phyloP scores from a whole-genome alignment of 2,113 vertebrate species.

The Rhegmatorhina hoffmannsi region DNA sequence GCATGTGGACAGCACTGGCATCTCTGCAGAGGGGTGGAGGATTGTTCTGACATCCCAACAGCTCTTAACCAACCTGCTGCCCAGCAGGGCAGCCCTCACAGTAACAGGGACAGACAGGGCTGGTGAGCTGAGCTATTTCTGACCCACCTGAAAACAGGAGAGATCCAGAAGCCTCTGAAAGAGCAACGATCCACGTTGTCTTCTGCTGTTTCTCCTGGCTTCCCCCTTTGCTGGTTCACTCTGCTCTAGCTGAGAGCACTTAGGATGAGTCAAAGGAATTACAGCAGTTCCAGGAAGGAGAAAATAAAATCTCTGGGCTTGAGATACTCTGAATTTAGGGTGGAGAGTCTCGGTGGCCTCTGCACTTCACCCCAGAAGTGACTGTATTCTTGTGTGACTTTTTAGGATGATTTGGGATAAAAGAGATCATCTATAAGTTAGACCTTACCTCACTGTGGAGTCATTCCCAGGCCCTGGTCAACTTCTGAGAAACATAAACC shows the following conservation, averaged over 20 bases:
- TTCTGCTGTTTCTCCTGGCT: neutral
- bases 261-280: rapidly evolving
- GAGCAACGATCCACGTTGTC: rapidly evolving
- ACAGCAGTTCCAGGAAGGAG: neutral
- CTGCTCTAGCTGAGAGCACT: neutral
- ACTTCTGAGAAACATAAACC: neutral
- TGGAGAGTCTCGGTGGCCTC: neutral
- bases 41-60: neutral
- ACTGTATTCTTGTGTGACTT: neutral
- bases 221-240: neutral
- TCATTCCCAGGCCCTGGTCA: neutral
- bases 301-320: neutral
- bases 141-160: neutral
- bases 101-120: neutral
- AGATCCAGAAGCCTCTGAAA: neutral
- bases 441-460: neutral
- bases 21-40: neutral
- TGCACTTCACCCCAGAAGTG: neutral
- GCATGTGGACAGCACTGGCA: neutral
- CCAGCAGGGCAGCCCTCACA: neutral
- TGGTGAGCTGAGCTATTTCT: neutral
- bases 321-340: neutral
- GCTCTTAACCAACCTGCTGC: neutral
- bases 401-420: neutral
- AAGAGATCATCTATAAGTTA: neutral